Evolutionary conservation across 2,888 invertebrate species (phyloP).

Genomic region (Leptopilina myrica): DNA sequence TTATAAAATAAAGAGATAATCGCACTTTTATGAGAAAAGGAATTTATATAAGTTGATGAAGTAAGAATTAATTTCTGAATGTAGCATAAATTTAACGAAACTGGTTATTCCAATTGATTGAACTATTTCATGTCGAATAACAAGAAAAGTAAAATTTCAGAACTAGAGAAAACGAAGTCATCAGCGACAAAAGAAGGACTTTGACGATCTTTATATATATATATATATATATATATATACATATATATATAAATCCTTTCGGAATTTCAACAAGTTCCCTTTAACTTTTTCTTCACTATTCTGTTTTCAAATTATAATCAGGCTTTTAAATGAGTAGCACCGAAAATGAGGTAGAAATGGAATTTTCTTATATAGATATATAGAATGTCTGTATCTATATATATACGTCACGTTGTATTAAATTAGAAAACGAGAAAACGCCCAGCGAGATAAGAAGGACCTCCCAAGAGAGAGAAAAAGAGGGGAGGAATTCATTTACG

Average conservation of each 20-base stretch:
- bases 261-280: constrained; percentile 25
- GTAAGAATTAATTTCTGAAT: background rate
- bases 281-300: constrained; percentile 20
- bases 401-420: constrained; percentile 43
- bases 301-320: constrained; percentile 28
- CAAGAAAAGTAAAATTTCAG: background rate
- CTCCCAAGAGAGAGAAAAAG: constrained; percentile 19
- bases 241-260: background rate
- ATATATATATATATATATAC: too few relatives aligned
- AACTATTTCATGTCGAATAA: background rate
- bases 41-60: background rate
- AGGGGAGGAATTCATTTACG: constrained; percentile 43
- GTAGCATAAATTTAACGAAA: constrained; percentile 4
- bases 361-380: background rate
- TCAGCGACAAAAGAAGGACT: background rate
- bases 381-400: background rate
- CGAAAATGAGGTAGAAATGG: background rate
- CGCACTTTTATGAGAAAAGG: too few relatives aligned
- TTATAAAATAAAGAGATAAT: too few relatives aligned
- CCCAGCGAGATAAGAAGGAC: background rate
- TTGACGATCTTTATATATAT: background rate
- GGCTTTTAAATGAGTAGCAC: constrained; percentile 15
- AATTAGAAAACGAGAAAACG: constrained; percentile 49
- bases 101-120: constrained; percentile 6
- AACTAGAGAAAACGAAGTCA: background rate